Base-by-base conservation (phyloP, 2,888 invertebrate species). In the Cylindroiulus punctatus region DNA sequence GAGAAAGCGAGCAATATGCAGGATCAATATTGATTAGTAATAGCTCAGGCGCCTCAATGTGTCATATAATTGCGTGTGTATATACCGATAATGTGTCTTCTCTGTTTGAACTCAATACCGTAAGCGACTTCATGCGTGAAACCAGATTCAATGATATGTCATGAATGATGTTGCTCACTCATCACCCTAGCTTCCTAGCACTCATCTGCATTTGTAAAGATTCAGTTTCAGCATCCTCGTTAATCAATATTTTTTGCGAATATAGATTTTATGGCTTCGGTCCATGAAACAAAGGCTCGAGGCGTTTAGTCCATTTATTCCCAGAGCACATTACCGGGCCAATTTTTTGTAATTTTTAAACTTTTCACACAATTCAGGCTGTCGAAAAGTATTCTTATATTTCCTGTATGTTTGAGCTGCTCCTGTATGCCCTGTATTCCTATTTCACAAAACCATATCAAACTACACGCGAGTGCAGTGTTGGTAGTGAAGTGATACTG, bases 201-300 rank as follows among this genome's bases (percentile, higher is more conserved):
- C 65, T 65, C 65, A 65, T 65, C 65, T 65, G 65, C 65, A 65
- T 65, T 65, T 65, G 65, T 65, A 65, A 65, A 65, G 65, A 65
- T 65, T 65, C 65, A 26, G 65, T 65, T 65, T 8, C 65, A n/a
- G 65, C 65, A 65, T n/a, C 65, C 65, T n/a, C 26, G 22, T 65
- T 26, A 65, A 65, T 65, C 65, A 57, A 65, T 65, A 26, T 14
- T 44, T 65, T 65, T 65, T 65, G 22, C 65, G 65, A 26, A 22
- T 65, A 65, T 26, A 57, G n/a, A 26, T 65, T 65, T 12, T 26
- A 52, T 65, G 65, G 65, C 65, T 65, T 65, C 65, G 19, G 3
- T 17, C 47, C 47, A 47, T n/a, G 52, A n/a, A 52, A 19, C 52
- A 52, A 52, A 52, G n/a, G 52, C 52, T 19, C n/a, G n/a, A 52